A percentile compares a stretch with the other conserved stretches of the same genome.
phyloP scores from a whole-genome alignment of 2,797 vertebrate genomes.

The Sebastes trivittatus region DNA sequence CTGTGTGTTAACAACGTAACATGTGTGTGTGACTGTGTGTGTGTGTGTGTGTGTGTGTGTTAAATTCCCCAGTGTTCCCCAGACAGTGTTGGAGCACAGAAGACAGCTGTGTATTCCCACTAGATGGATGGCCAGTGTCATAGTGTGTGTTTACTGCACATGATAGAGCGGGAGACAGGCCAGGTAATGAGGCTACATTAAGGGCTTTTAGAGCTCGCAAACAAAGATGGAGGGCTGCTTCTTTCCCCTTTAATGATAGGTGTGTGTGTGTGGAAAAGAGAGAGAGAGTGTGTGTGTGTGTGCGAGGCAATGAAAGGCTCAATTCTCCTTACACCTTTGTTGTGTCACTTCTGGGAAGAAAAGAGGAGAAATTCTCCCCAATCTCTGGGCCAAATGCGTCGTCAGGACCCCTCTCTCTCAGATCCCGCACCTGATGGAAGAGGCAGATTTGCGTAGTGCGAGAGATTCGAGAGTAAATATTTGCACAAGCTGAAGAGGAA shows the following conservation, averaged over 20 bases:
- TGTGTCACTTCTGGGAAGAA: conserved; percentile 65
- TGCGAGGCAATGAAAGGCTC: conserved; percentile 48
- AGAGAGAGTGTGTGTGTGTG: background rate
- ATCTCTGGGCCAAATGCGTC: conserved; percentile 61
- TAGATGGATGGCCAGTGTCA: conserved; percentile 80
- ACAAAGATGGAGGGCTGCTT: conserved; percentile 80
- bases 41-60: background rate
- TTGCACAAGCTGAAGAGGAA: conserved; percentile 73
- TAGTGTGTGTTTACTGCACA: conserved; percentile 82
- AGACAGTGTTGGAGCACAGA: conserved; percentile 58
- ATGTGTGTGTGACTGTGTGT: background rate
- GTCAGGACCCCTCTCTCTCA: conserved; percentile 57
- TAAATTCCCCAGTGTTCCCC: conserved; percentile 59
- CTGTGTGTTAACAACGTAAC: conserved; percentile 54
- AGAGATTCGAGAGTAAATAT: conserved; percentile 76
- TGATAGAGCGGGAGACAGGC: conserved; percentile 81
- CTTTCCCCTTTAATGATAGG: conserved; percentile 76
- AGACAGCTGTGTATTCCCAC: conserved; percentile 71
- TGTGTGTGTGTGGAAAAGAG: conserved; percentile 37
- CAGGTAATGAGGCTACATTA: conserved; percentile 84
- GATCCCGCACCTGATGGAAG: conserved; percentile 67
- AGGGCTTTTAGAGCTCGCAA: conserved; percentile 81
- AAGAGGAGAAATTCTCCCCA: conserved; percentile 39
- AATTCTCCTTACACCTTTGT: conserved; percentile 66
- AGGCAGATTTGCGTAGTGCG: conserved; percentile 68